Evolutionary conservation across 2,888 invertebrate genomes (phyloP), one percentile per base, ranked within the genome.

Genomic region (Notodonta dromedarius): DNA sequence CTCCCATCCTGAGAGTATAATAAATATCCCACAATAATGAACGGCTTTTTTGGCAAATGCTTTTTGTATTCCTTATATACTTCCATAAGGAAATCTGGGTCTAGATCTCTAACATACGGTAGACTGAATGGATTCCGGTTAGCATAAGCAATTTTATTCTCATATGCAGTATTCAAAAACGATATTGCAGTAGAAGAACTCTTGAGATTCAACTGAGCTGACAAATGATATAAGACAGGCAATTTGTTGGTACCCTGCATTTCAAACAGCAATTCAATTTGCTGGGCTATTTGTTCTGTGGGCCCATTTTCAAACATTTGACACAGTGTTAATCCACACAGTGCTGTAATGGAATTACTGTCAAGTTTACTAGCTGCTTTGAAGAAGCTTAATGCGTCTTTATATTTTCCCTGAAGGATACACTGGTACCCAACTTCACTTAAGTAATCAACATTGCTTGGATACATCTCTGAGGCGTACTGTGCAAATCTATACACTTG

Each of bases 31-130:
- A 93, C 80, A 57, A 94, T 89, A 1, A 94, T 84, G 70, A 90
- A 91, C 24, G 95, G 93, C 70, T 94, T 95, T 56, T 95, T 94
- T 0, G 98, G 96, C 77, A 96, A 94, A 79, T 96, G 96, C 60
- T 95, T 94, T 63, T 98, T 94, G 79, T 97, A 96, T 78, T 97
- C 96, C 63, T 95, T 95, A 57, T 96, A 96, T 13, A 98, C 94
- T 74, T 97, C 96, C 13, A 98, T 84, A 60, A 98, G 91, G 80
- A 99, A 97, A 87, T 98, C 97, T 0, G 98, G 97, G 89, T 99
- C 97, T 56, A 99, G 91, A 57, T 94, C 88, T 65, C 94, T 94
- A 53, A 98, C 94, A 85, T 98, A 98, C 7, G 94, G 93, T 35
- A 96, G 94, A 16, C 98, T 97, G 79, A 96, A 97, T 0, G 96